Evolutionary conservation across 2,797 vertebrate species (phyloP), one percentile per base, ranked within the genome.

Genomic region (Hirundo rustica): DNA sequence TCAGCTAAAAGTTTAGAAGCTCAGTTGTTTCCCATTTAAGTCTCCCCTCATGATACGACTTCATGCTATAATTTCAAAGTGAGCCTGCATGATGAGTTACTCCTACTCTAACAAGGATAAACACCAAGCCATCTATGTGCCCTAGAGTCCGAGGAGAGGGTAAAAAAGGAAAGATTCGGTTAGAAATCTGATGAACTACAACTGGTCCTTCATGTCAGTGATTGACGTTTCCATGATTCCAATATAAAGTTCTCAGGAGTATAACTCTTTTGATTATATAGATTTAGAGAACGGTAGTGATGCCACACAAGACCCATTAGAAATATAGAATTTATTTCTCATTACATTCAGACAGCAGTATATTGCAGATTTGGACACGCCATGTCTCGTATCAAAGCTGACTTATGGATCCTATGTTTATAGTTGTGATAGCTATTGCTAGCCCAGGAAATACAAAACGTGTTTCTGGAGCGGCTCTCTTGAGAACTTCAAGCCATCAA

Each of bases 271-370:
- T 16, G 54, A 30, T 78, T 58, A 65, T 3, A 72, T 2, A 48
- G 27, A 34, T 47, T 70, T n/a, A 82, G 19, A 42, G 29, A 75
- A 19, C 11, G 83, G 23, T 12, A 95, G 64, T 90, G 88, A 84
- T 36, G 70, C 70, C 50, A 67, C 86, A 77, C 88, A 57, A 97
- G 58, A 88, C 88, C 34, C 70, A 57, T 79, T 97, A 98, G 92
- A 98, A 98, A 98, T 98, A 98, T 98, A 98, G 95, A 98, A 97
- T 98, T 98, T 98, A 98, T 98, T 98, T 97, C 70, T 95, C 72
- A 95, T 97, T 96, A 97, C 92, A 82, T 47, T 97, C 96, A 97
- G 86, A 97, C 85, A 95, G 87, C 60, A 95, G 65, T 45, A 81
- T 62, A 81, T 45, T 73, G 62, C 42, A 93, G 64, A 92, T 86